Evolutionary conservation across 1,140 invertebrate genomes (phyloP).

Genomic region (Trypoxylus dichotomus): DNA sequence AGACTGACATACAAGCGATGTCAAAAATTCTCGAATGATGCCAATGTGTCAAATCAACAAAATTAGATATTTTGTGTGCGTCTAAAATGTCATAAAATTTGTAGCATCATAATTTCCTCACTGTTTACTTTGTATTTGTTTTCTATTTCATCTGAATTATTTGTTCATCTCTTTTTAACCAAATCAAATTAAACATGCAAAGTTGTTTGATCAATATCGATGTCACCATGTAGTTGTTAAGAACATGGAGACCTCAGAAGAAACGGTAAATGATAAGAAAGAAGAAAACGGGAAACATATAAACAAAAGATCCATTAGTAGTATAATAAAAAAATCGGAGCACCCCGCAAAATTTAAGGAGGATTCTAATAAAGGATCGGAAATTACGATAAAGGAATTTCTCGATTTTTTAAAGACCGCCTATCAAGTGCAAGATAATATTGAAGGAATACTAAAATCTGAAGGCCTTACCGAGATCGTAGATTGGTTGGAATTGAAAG

Average conservation of each 20-base stretch:
- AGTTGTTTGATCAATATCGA: slow-evolving; percentile 15
- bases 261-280: background rate
- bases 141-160: background rate
- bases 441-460: slow-evolving; percentile 61
- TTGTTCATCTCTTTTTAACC: background rate
- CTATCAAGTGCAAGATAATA: slow-evolving; percentile 66
- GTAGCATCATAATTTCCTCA: slow-evolving; percentile 8
- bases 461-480: slow-evolving; percentile 60
- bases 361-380: slow-evolving; percentile 40
- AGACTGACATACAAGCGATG: background rate
- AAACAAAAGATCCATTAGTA: background rate
- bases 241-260: background rate
- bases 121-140: background rate
- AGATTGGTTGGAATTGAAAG: slow-evolving; percentile 64
- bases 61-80: slow-evolving; percentile 8
- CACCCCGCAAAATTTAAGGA: background rate
- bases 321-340: background rate
- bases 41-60: background rate
- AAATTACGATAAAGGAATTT: slow-evolving; percentile 69
- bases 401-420: slow-evolving; percentile 73
- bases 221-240: slow-evolving; percentile 1
- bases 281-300: background rate
- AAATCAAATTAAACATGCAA: slow-evolving; percentile 14
- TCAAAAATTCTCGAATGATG: background rate
- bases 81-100: slow-evolving; percentile 26